Evolutionary conservation across 2,797 vertebrate species (phyloP).

Genomic region (Microhierax caerulescens): DNA sequence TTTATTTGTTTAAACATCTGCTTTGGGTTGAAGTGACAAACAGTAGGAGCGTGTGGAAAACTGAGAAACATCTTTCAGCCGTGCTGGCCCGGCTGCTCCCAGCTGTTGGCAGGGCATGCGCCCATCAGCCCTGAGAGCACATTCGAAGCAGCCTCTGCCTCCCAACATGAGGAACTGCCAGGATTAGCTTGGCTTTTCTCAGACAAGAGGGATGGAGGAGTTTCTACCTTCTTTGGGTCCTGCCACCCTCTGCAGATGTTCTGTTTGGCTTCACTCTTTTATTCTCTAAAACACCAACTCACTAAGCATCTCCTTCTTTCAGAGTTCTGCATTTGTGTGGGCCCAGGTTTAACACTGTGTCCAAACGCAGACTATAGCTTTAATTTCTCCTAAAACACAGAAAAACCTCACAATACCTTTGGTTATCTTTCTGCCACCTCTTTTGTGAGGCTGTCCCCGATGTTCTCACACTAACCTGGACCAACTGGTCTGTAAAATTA

Average conservation of each 20-base stretch:
- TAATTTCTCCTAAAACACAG: neutral
- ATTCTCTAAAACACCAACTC: neutral
- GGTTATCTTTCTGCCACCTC: neutral
- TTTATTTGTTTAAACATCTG: neutral
- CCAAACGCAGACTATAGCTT: neutral
- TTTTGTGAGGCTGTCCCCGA: neutral
- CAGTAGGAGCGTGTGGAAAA: rapidly evolving
- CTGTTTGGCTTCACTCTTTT: neutral
- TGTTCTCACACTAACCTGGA: neutral
- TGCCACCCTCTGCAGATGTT: neutral
- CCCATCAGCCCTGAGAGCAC: neutral
- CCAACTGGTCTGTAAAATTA: neutral
- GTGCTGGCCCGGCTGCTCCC: neutral
- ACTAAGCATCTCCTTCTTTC: neutral
- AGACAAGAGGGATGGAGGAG: neutral
- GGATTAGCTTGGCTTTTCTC: neutral
- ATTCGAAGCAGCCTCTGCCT: neutral
- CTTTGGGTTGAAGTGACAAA: neutral
- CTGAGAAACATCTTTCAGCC: neutral
- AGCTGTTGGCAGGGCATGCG: neutral
- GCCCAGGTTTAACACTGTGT: neutral
- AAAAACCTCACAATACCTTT: neutral
- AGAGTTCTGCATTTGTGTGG: neutral
- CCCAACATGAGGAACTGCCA: neutral
- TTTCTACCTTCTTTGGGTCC: neutral